These are phyloP conservation scores for Pollenia amentaria DNA, from an alignment of 2,888 invertebrate species.

Conservation along the genomic window DNA sequence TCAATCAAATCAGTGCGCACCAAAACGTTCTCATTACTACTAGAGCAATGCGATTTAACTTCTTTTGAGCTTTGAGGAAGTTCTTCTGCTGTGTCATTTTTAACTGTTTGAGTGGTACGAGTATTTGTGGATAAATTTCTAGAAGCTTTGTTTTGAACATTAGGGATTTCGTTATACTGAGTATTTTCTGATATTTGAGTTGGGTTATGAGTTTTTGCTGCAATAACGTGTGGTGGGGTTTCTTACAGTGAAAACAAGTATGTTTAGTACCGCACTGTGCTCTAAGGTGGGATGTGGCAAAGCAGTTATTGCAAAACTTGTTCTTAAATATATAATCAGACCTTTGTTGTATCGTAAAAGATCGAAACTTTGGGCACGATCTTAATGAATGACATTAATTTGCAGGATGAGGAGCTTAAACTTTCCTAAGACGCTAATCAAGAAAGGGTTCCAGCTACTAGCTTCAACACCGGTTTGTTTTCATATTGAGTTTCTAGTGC, in stretches of 20 bases:
- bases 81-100: not conserved
- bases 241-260: too few species aligned
- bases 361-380: not conserved
- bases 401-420: not conserved
- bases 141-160: not conserved
- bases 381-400: not conserved
- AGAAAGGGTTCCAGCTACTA: too few species aligned
- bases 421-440: conserved; percentile 6
- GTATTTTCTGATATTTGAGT: too few species aligned
- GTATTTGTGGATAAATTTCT: not conserved
- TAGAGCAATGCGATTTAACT: too few species aligned
- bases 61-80: too few species aligned
- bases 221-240: too few species aligned
- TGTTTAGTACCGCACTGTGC: too few species aligned
- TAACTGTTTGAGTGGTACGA: not conserved
- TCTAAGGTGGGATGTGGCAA: too few species aligned
- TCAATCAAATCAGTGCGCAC: too few species aligned
- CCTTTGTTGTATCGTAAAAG: conserved; percentile 10
- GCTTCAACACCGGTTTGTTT: not conserved
- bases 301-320: conserved; percentile 10
- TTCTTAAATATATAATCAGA: conserved; percentile 10
- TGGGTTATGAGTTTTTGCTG: too few species aligned
- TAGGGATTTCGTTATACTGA: too few species aligned
- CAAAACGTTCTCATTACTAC: not conserved
- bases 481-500: conserved; percentile 3